Conservation (phyloP, 2,888 invertebrate species). For the Alentia gelatinosa region DNA sequence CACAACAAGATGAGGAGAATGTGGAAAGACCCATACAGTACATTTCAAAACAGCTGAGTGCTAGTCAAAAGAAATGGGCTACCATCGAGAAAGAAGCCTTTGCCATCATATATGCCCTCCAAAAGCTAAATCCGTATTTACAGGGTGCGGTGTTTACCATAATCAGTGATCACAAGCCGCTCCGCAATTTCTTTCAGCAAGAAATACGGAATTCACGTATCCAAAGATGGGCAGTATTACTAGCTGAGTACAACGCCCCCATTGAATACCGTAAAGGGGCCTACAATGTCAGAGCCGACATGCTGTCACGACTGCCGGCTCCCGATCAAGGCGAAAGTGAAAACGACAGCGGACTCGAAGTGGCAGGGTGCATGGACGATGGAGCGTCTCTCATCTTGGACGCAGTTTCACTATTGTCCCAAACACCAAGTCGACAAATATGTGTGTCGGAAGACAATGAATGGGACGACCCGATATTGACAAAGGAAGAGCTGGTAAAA, state of each 20-base stretch:
- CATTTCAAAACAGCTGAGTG: slow-evolving; percentile 44
- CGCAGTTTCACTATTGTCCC: too few species aligned
- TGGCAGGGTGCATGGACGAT: too few species aligned
- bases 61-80: slow-evolving; percentile 17
- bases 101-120: slow-evolving; percentile 32
- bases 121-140: slow-evolving; percentile 55
- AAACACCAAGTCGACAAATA: too few species aligned
- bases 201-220: slow-evolving; percentile 59
- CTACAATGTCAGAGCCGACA: slow-evolving; percentile 56
- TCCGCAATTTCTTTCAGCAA: slow-evolving; percentile 45
- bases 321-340: too few species aligned
- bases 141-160: slow-evolving; percentile 51
- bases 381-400: too few species aligned
- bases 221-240: slow-evolving; percentile 59
- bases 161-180: slow-evolving; percentile 55
- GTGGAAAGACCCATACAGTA: slow-evolving; percentile 49
- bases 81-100: slow-evolving; percentile 46
- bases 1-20: background rate
- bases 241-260: slow-evolving; percentile 58
- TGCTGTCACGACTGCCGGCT: slow-evolving; percentile 48
- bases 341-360: too few species aligned
- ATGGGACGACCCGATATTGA: background rate
- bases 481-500: background rate
- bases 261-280: slow-evolving; percentile 56
- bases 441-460: background rate